Conservation (phyloP, 2,113 vertebrate species). For the Redunca redunca region DNA sequence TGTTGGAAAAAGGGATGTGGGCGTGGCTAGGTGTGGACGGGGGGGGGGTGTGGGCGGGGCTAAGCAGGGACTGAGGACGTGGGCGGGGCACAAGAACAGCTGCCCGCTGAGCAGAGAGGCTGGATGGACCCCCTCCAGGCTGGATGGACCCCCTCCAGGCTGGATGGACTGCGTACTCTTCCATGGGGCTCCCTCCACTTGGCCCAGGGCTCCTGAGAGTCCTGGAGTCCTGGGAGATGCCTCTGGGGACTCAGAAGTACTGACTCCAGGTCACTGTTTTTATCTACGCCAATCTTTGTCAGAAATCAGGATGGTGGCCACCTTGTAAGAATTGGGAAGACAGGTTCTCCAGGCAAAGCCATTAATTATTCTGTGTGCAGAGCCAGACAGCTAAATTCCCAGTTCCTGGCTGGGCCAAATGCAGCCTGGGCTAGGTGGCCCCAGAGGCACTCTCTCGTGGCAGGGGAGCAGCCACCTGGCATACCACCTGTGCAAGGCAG, state of each 20-base stretch:
- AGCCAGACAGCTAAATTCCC: neutral
- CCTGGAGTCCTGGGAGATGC: neutral
- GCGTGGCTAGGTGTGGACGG: neutral
- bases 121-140: neutral
- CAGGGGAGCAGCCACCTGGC: neutral
- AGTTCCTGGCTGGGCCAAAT: neutral
- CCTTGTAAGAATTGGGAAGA: neutral
- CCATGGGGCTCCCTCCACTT: neutral
- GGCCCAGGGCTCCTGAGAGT: neutral
- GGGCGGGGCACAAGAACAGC: neutral
- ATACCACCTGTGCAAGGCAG: neutral
- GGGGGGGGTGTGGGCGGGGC: neutral
- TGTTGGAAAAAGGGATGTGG: neutral
- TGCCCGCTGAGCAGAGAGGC: neutral
- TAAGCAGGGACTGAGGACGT: neutral
- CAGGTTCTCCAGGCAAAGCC: neutral
- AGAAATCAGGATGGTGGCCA: neutral
- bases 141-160: neutral
- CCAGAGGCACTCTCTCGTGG: neutral
- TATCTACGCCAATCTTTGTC: no score
- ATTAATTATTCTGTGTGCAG: neutral
- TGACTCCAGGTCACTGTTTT: neutral
- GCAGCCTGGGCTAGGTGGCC: neutral
- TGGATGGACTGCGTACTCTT: no score
- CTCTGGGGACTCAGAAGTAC: neutral